Evolutionary conservation across 2,888 invertebrate species (phyloP).

Genomic region (Drosophila tanythrix): DNA sequence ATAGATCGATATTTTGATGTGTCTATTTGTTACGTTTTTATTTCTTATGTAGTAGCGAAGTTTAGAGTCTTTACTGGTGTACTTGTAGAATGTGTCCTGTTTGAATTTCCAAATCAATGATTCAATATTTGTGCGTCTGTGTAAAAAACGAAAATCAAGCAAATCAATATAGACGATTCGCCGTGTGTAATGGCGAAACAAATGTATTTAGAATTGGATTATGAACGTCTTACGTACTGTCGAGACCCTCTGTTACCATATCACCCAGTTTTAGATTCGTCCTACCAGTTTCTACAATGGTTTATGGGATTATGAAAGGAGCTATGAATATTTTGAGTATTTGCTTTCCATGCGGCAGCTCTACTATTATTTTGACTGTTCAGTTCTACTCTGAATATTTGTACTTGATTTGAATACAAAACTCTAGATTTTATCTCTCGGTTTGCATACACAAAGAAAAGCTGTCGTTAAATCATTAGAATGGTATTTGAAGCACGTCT

Average conservation of each 20-base stretch:
- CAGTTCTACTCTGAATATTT: background rate
- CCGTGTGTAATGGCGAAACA: no score
- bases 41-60: no score
- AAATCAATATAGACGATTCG: no score
- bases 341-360: background rate
- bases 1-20: no score
- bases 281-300: background rate
- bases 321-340: background rate
- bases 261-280: background rate
- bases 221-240: background rate
- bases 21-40: no score
- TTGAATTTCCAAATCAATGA: no score
- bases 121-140: background rate
- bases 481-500: conserved; percentile 75
- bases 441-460: background rate
- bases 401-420: background rate
- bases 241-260: background rate
- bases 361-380: background rate
- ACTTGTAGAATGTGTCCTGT: no score
- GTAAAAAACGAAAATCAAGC: background rate
- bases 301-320: background rate
- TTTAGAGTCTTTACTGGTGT: no score
- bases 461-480: conserved; percentile 74
- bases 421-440: conserved; percentile 4
- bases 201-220: background rate